Percentiles rank a stretch among this genome's conserved stretches.
Conservation (phyloP, 2,797 vertebrate genomes). For the Nyctibius grandis region DNA sequence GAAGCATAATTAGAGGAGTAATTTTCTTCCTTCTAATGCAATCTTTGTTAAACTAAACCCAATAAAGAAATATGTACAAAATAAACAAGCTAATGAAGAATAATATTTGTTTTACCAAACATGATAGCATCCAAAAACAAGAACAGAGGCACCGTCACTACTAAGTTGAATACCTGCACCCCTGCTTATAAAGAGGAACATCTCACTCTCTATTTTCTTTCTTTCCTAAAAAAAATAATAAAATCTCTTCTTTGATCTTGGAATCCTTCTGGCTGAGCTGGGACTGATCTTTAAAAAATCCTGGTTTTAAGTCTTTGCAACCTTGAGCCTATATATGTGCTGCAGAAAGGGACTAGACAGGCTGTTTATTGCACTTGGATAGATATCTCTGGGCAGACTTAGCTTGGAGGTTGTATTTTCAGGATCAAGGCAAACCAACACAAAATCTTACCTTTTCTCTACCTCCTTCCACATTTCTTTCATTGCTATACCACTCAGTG, state of each 20-base stretch:
- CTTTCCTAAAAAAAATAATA: background rate
- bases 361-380: background rate
- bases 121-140: background rate
- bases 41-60: constrained; percentile 3
- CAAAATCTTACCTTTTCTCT: background rate
- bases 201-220: background rate
- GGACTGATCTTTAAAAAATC: background rate
- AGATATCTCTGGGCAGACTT: background rate
- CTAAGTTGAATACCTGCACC: background rate
- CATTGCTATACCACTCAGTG: background rate
- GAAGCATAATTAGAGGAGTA: constrained; percentile 13
- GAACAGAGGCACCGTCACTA: background rate
- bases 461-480: background rate
- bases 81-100: constrained; percentile 8
- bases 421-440: background rate
- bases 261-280: background rate
- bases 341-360: background rate
- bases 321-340: background rate
- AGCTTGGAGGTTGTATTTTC: background rate
- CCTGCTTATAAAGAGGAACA: background rate
- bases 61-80: background rate
- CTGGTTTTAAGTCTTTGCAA: background rate
- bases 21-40: constrained; percentile 14
- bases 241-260: constrained; percentile 20
- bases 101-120: background rate